phyloP scores from a whole-genome alignment of 2,888 invertebrate genomes.

The Poecilobothrus nobilitatus region DNA sequence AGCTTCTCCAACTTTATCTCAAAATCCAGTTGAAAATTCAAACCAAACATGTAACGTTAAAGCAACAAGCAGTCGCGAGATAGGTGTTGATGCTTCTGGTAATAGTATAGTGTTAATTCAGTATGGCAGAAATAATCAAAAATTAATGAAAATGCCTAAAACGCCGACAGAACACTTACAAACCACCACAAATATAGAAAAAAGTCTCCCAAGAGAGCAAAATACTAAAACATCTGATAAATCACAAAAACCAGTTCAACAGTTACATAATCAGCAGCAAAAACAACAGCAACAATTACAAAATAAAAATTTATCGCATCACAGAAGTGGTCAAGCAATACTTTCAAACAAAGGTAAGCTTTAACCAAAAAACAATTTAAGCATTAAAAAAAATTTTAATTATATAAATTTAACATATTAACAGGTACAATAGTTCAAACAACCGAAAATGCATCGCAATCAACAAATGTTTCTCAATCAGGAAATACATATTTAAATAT shows the following conservation, averaged over 20 bases:
- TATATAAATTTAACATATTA: no score
- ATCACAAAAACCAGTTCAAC: background rate
- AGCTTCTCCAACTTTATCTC: background rate
- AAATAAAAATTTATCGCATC: background rate
- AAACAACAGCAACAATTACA: background rate
- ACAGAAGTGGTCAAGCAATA: background rate
- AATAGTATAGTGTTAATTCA: constrained; percentile 2
- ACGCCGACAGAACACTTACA: background rate
- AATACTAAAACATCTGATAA: background rate
- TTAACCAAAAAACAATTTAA: no score
- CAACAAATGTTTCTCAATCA: background rate
- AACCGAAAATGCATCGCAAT: background rate
- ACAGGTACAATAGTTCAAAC: background rate
- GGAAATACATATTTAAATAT: background rate
- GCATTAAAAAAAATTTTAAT: no score
- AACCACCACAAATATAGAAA: background rate
- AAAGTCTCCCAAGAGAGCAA: background rate
- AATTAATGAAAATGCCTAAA: constrained; percentile 4
- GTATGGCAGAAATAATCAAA: background rate
- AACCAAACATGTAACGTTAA: background rate
- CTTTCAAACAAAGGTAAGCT: background rate
- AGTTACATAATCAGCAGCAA: background rate
- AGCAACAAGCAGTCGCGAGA: background rate
- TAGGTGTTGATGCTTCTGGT: background rate
- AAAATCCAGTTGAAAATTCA: background rate